phyloP scores from a whole-genome alignment of 2,113 vertebrate species.

The Hippopotamus amphibius region DNA sequence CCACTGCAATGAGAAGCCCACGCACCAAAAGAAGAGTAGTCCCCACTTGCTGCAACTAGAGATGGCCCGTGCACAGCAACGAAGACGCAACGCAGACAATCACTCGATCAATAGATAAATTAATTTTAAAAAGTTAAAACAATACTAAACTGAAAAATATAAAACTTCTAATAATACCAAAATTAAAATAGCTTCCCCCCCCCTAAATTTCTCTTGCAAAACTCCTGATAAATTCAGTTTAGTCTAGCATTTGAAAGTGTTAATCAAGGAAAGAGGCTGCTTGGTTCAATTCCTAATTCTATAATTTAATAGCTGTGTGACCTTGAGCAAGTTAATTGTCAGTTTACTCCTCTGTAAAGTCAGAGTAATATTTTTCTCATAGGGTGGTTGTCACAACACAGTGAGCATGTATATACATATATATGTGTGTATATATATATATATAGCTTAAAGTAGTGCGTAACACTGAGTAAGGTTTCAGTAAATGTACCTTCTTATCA shows the following conservation, averaged over 20 bases:
- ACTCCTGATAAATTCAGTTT: conserved; percentile 6
- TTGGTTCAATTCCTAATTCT: background rate
- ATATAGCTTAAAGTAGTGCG: background rate
- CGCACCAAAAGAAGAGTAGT: too few species aligned
- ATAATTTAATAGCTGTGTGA: background rate
- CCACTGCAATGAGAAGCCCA: too few species aligned
- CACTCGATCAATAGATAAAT: too few species aligned
- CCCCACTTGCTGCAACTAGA: too few species aligned
- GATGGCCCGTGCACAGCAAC: too few species aligned
- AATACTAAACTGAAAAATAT: background rate
- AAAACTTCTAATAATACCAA: background rate
- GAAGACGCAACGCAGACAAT: too few species aligned
- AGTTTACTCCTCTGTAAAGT: conserved; percentile 41
- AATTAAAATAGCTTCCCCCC: background rate
- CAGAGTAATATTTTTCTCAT: background rate
- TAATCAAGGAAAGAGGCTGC: background rate
- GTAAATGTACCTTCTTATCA: background rate
- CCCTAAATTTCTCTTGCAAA: background rate
- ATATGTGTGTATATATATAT: background rate
- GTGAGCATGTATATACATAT: background rate
- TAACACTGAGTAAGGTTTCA: background rate
- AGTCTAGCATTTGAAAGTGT: background rate
- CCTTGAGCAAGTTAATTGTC: background rate
- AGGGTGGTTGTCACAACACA: background rate
- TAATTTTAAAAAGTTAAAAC: background rate